These are phyloP conservation scores for Daubentonia madagascariensis DNA, from an alignment of 2,113 vertebrate genomes.

Conservation along the genomic window DNA sequence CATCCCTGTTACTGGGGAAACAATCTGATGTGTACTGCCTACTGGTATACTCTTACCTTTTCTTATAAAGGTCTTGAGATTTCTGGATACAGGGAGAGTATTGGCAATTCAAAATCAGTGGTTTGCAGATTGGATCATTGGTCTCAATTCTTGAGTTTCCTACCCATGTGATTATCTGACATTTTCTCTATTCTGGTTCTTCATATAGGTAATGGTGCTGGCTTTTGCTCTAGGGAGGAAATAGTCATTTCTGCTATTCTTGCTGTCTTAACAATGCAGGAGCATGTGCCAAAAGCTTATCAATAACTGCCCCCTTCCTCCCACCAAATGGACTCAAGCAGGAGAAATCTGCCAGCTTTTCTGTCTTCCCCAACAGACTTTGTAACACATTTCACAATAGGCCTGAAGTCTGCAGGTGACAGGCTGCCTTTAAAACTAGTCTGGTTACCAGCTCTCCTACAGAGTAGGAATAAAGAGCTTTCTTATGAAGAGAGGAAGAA, in stretches of 20 bases:
- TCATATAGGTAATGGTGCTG: accelerated
- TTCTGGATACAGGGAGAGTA: neutral
- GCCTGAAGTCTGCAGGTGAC: slow-evolving; percentile 44
- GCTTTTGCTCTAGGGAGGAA: neutral
- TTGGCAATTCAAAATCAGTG: neutral
- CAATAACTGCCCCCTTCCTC: neutral
- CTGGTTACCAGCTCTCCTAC: neutral
- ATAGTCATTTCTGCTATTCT: neutral
- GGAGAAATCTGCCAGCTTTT: slow-evolving; percentile 30
- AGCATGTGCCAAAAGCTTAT: neutral
- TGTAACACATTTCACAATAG: slow-evolving; percentile 45
- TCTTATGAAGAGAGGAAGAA: slow-evolving; percentile 30
- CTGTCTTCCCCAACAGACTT: neutral
- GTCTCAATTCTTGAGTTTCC: neutral
- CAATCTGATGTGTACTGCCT: neutral
- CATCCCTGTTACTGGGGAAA: neutral
- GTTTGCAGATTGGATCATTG: neutral
- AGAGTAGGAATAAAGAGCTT: neutral
- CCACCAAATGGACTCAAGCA: neutral
- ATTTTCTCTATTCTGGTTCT: neutral
- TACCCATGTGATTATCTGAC: neutral
- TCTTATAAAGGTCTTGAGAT: neutral
- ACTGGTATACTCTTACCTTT: neutral
- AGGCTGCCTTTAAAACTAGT: slow-evolving; percentile 30
- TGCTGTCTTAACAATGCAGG: neutral